A percentile compares a stretch with the other conserved stretches of the same genome.
Conservation (phyloP, 1,140 invertebrate species). For the Drosophila virilis region DNA sequence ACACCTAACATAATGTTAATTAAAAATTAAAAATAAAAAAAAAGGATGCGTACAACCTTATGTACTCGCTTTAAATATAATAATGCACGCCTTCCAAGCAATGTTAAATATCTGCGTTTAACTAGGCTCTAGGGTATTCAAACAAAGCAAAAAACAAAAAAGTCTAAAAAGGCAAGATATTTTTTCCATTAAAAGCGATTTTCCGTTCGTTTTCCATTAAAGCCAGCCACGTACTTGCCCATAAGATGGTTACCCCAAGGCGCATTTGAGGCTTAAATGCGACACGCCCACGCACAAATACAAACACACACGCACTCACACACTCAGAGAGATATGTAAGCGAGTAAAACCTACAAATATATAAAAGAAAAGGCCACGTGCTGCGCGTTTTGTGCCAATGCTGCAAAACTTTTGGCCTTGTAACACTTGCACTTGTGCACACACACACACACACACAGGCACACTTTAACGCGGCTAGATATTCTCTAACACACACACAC, state of each 20-base stretch:
- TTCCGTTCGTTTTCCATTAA: constrained; percentile 79
- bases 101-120: no score
- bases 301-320: constrained; percentile 21
- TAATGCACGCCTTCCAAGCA: no score
- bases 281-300: constrained; percentile 61
- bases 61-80: background rate
- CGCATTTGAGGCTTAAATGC: constrained; percentile 75
- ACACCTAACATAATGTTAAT: no score
- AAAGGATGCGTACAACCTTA: background rate
- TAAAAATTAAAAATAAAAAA: background rate
- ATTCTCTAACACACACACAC: constrained; percentile 1
- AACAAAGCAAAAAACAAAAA: background rate
- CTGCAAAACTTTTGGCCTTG: constrained; percentile 78
- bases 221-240: constrained; percentile 53
- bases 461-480: background rate
- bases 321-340: constrained; percentile 24
- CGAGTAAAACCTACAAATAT: constrained; percentile 64
- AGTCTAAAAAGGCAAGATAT: constrained; percentile 17
- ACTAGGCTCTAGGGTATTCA: constrained; percentile 43
- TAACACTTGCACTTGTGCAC: constrained; percentile 71
- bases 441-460: constrained; percentile 23
- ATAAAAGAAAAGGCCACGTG: constrained; percentile 76
- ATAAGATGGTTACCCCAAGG: constrained; percentile 69
- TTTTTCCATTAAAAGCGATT: constrained; percentile 74
- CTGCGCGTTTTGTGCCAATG: constrained; percentile 73